Evolutionary conservation across 1,140 invertebrate genomes (phyloP).

Genomic region (Drosophila oshimai): DNA sequence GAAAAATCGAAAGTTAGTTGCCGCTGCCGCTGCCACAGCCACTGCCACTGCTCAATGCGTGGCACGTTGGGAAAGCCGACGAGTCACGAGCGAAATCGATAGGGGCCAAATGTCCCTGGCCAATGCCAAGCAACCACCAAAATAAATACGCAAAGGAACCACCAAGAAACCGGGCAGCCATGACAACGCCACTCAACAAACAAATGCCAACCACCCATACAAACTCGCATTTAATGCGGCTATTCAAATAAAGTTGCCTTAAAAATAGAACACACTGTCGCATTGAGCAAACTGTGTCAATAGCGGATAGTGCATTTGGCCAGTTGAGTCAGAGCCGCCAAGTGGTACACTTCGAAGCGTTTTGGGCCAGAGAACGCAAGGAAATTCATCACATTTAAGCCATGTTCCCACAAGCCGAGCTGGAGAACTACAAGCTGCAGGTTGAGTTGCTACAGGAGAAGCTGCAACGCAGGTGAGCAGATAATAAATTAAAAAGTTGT

Average conservation of each 20-base stretch:
- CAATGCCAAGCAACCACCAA: constrained; percentile 77
- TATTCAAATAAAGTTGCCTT: constrained; percentile 65
- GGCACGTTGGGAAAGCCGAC: constrained; percentile 41
- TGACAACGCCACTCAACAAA: constrained; percentile 67
- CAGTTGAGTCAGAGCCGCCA: constrained; percentile 33
- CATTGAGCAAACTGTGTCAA: constrained; percentile 67
- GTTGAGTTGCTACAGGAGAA: constrained; percentile 80
- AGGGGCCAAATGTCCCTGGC: constrained; percentile 39
- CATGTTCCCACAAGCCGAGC: constrained; percentile 77
- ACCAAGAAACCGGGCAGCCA: constrained; percentile 50
- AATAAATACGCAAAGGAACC: constrained; percentile 41
- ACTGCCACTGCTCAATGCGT: constrained; percentile 41
- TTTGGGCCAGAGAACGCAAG: neutral
- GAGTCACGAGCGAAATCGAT: constrained; percentile 56
- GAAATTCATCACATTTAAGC: neutral
- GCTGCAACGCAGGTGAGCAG: constrained; percentile 68
- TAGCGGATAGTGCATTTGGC: constrained; percentile 42
- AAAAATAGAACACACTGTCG: constrained; percentile 70
- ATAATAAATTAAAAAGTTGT: neutral
- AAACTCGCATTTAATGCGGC: constrained; percentile 25
- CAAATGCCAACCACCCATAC: constrained; percentile 45
- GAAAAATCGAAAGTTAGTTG: constrained; percentile 72
- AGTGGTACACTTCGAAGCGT: constrained; percentile 14
- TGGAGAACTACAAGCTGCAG: constrained; percentile 81
- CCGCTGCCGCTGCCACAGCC: neutral